Percentiles rank a stretch among this genome's conserved stretches.
Conservation (phyloP, 2,888 invertebrate species). For the Acleris sparsana region DNA sequence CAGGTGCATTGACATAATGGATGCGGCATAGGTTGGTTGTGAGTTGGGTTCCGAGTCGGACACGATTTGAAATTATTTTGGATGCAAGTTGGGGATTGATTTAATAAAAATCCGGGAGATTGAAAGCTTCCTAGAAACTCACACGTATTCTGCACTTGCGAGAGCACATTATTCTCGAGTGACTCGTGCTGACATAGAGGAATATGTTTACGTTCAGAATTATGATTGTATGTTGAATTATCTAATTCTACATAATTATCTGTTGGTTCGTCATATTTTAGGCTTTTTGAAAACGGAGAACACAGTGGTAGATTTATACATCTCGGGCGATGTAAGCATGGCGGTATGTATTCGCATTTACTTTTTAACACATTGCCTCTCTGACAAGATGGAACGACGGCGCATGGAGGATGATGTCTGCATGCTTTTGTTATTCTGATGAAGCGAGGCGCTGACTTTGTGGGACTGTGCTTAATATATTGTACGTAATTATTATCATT, state of each 20-base stretch:
- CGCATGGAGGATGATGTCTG: constrained; percentile 74
- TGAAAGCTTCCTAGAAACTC: constrained; percentile 49
- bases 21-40: constrained; percentile 41
- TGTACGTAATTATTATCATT: constrained; percentile 44
- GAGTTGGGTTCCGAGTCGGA: not conserved
- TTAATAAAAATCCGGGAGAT: constrained; percentile 47
- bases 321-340: constrained; percentile 70
- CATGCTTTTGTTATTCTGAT: constrained; percentile 74
- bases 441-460: constrained; percentile 54
- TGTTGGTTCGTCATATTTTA: constrained; percentile 56
- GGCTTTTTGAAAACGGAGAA: constrained; percentile 62
- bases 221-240: constrained; percentile 48
- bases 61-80: constrained; percentile 47
- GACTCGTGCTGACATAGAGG: constrained; percentile 54
- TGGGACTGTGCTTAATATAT: not conserved
- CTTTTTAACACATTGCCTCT: constrained; percentile 66
- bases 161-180: constrained; percentile 44
- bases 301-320: constrained; percentile 74
- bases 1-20: constrained; percentile 46
- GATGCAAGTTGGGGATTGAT: constrained; percentile 47
- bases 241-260: constrained; percentile 49
- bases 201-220: constrained; percentile 53
- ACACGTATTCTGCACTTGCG: constrained; percentile 53
- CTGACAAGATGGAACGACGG: constrained; percentile 75
- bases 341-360: constrained; percentile 69